phyloP scores from a whole-genome alignment of 2,888 invertebrate genomes.

The Cephus nigrinus region DNA sequence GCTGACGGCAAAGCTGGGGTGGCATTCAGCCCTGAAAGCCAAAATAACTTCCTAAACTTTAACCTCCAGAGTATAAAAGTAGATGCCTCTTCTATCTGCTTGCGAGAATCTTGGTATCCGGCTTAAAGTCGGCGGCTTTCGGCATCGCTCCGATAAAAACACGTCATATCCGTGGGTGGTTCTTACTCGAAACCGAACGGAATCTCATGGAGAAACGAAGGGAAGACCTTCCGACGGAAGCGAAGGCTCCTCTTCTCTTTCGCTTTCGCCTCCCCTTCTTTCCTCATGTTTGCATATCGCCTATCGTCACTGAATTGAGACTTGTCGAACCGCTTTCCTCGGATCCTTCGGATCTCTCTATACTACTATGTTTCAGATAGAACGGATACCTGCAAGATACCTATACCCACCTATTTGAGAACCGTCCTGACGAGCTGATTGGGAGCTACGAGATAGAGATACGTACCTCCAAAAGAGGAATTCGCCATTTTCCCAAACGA shows the following conservation, averaged over 20 bases:
- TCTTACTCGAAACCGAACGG: conserved; percentile 30
- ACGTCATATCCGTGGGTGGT: conserved; percentile 49
- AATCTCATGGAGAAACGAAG: conserved; percentile 27
- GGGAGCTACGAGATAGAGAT: neutral
- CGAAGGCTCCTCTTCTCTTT: conserved; percentile 15
- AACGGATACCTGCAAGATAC: neutral
- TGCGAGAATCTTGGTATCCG: conserved; percentile 48
- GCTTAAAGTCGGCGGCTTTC: conserved; percentile 36
- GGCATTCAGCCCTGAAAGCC: conserved; percentile 45
- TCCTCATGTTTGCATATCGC: neutral
- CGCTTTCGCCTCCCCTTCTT: neutral
- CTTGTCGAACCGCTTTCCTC: neutral
- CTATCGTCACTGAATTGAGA: neutral
- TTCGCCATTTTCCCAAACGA: neutral
- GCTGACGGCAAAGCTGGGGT: conserved; percentile 38
- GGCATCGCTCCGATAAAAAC: conserved; percentile 49
- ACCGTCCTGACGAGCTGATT: neutral
- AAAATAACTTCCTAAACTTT: conserved; percentile 61
- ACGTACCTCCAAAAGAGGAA: neutral
- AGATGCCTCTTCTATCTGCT: conserved; percentile 55
- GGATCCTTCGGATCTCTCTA: neutral
- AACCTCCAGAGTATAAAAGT: conserved; percentile 58
- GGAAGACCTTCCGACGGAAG: conserved; percentile 17
- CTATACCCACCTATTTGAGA: neutral
- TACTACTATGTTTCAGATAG: neutral